These are phyloP conservation scores for Macroramphosus scolopax DNA, from an alignment of 2,797 vertebrate genomes.

Conservation along the genomic window DNA sequence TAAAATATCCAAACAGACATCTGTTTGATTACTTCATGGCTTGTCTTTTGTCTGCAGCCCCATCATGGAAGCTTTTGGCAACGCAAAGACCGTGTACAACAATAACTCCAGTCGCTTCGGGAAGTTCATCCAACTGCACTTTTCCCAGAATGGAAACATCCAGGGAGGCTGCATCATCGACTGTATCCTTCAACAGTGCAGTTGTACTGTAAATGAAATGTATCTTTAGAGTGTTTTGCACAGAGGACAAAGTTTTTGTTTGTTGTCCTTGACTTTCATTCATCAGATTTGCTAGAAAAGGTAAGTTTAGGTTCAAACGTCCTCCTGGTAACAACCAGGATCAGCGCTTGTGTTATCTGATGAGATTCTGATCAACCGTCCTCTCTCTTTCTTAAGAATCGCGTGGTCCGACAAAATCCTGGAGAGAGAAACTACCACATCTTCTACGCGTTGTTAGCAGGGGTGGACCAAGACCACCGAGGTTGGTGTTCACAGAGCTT, in stretches of 20 bases:
- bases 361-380: too few species aligned
- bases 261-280: slow-evolving; percentile 57
- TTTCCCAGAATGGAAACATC: slow-evolving; percentile 88
- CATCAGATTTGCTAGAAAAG: slow-evolving; percentile 74
- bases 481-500: slow-evolving; percentile 66
- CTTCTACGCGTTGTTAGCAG: slow-evolving; percentile 88
- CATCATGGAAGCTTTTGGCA: slow-evolving; percentile 92
- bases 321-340: too few species aligned
- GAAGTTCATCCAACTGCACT: slow-evolving; percentile 93
- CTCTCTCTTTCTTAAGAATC: too few species aligned
- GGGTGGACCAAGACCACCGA: slow-evolving; percentile 80
- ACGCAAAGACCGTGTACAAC: slow-evolving; percentile 92
- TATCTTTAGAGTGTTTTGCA: not conserved
- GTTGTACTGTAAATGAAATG: not conserved
- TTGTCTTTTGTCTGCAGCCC: slow-evolving; percentile 74
- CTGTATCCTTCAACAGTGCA: slow-evolving; percentile 81
- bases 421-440: slow-evolving; percentile 93
- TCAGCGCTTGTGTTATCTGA: too few species aligned
- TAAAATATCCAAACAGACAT: too few species aligned
- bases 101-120: slow-evolving; percentile 94
- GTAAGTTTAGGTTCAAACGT: slow-evolving; percentile 35
- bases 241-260: not conserved
- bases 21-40: too few species aligned
- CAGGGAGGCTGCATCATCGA: slow-evolving; percentile 90
- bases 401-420: slow-evolving; percentile 89